Evolutionary conservation across 2,888 invertebrate species (phyloP).

Genomic region (Cloeon dipterum): DNA sequence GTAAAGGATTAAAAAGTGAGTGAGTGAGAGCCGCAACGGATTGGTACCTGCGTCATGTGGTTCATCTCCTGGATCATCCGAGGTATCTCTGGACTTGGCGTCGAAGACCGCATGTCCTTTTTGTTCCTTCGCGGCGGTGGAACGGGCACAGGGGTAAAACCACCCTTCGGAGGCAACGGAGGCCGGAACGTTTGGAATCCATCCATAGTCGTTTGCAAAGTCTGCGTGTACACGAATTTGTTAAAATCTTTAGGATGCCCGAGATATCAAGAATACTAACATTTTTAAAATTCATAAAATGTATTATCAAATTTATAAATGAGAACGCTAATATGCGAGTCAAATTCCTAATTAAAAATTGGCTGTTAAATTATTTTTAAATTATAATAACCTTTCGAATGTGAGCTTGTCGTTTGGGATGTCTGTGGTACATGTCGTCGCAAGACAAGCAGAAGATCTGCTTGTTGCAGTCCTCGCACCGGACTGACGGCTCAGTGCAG

Average conservation of each 20-base stretch:
- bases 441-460: constrained; percentile 76
- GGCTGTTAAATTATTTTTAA: too few relatives aligned
- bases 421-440: constrained; percentile 85
- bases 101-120: constrained; percentile 15
- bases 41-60: constrained; percentile 10
- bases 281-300: too few relatives aligned
- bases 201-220: constrained; percentile 8
- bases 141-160: constrained; percentile 24
- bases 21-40: constrained; percentile 10
- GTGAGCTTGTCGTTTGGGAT: constrained; percentile 68
- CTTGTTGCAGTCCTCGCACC: constrained; percentile 59
- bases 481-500: constrained; percentile 52
- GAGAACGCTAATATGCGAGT: too few relatives aligned
- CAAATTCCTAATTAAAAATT: too few relatives aligned
- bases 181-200: constrained; percentile 18
- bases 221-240: too few relatives aligned
- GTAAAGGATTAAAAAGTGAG: too few relatives aligned
- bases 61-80: constrained; percentile 1
- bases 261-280: too few relatives aligned
- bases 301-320: too few relatives aligned
- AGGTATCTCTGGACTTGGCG: constrained; percentile 7
- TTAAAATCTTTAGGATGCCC: too few relatives aligned
- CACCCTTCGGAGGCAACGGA: constrained; percentile 44
- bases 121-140: constrained; percentile 36
- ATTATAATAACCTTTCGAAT: constrained; percentile 40